Percentiles rank a stretch among this genome's conserved stretches.
Conservation (phyloP, 2,888 invertebrate genomes). For the Suillia variegata region DNA sequence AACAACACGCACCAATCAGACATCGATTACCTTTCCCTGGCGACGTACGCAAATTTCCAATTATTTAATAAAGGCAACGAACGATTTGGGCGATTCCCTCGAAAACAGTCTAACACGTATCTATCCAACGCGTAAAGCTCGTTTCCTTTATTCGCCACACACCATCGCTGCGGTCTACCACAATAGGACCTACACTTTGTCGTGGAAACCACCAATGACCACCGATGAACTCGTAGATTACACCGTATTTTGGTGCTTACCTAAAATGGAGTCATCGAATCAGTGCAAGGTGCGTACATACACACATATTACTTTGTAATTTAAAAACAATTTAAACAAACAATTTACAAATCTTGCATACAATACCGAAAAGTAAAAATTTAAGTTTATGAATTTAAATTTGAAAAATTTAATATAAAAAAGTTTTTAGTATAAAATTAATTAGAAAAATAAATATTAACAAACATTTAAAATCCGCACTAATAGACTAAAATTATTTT, state of each 20-base stretch:
- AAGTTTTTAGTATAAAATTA: too few relatives aligned
- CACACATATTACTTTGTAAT: too few relatives aligned
- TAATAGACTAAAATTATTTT: too few relatives aligned
- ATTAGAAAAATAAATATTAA: too few relatives aligned
- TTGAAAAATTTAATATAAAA: too few relatives aligned
- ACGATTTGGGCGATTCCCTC: constrained; percentile 28
- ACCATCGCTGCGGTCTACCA: constrained; percentile 75
- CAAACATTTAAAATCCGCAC: too few relatives aligned
- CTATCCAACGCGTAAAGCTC: constrained; percentile 14
- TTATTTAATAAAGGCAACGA: constrained; percentile 30
- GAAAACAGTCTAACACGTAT: constrained; percentile 25
- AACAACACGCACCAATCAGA: constrained; percentile 16
- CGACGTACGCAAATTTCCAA: constrained; percentile 4
- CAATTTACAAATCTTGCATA: neutral
- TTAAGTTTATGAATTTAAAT: neutral
- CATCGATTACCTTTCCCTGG: constrained; percentile 29
- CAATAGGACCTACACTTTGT: constrained; percentile 72
- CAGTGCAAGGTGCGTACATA: constrained; percentile 66
- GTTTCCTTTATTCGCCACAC: constrained; percentile 54
- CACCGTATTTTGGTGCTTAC: constrained; percentile 79
- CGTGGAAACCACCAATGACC: constrained; percentile 69
- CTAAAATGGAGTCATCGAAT: constrained; percentile 64
- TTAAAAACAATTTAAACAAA: too few relatives aligned
- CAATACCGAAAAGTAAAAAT: neutral
- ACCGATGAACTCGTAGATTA: constrained; percentile 66